These are phyloP conservation scores for Mylabris sibirica DNA, from an alignment of 2,888 invertebrate species.

Conservation along the genomic window DNA sequence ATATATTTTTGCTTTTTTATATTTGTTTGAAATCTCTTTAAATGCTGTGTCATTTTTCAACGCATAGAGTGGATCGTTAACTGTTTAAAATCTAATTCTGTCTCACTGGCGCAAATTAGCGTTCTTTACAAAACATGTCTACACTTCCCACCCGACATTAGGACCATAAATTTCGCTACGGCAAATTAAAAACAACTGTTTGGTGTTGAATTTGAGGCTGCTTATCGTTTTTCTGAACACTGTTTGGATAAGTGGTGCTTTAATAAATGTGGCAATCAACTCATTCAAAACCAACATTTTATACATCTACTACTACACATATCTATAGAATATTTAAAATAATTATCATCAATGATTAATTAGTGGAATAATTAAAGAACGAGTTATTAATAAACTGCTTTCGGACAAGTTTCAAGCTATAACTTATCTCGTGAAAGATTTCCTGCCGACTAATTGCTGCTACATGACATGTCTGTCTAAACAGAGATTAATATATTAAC, in stretches of 20 bases:
- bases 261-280: background rate
- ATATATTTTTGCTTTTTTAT: background rate
- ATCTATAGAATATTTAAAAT: background rate
- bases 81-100: slow-evolving; percentile 63
- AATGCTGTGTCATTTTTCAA: slow-evolving; percentile 57
- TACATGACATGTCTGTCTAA: slow-evolving; percentile 59
- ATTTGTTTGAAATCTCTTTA: slow-evolving; percentile 35
- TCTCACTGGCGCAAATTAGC: slow-evolving; percentile 61
- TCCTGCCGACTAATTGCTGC: slow-evolving; percentile 58
- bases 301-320: background rate
- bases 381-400: slow-evolving; percentile 1
- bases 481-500: slow-evolving; percentile 56
- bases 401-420: slow-evolving; percentile 17
- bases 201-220: slow-evolving; percentile 55
- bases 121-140: slow-evolving; percentile 56
- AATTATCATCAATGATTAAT: slow-evolving; percentile 7
- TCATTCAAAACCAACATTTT: background rate
- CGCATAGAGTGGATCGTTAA: slow-evolving; percentile 58
- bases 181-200: slow-evolving; percentile 62
- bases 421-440: slow-evolving; percentile 49
- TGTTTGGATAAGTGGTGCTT: background rate
- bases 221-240: slow-evolving; percentile 33
- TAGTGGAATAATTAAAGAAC: slow-evolving; percentile 10
- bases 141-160: slow-evolving; percentile 56
- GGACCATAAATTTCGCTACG: slow-evolving; percentile 60